These are phyloP conservation scores for Leptatherina wallacei DNA, from an alignment of 2,797 vertebrate species.

Conservation along the genomic window DNA sequence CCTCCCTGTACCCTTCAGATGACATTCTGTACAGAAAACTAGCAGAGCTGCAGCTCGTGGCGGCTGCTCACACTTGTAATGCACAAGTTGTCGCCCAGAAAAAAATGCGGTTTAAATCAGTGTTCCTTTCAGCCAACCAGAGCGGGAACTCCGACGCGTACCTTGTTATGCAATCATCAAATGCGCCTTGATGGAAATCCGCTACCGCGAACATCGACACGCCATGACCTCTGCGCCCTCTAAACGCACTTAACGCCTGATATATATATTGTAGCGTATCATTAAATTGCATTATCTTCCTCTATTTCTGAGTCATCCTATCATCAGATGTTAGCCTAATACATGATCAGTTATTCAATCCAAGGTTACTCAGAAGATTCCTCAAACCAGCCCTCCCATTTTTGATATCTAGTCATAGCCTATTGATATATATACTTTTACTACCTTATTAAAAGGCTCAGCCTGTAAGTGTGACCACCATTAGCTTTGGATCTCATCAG, in stretches of 20 bases:
- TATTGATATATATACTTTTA: background rate
- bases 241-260: constrained; percentile 50
- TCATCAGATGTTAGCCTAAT: background rate
- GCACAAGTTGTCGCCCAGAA: constrained; percentile 23
- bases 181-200: constrained; percentile 71
- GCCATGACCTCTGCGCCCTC: constrained; percentile 75
- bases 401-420: background rate
- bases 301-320: constrained; percentile 9
- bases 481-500: background rate
- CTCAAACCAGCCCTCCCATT: background rate
- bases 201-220: constrained; percentile 40
- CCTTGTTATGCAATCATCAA: constrained; percentile 73
- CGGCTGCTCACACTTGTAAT: constrained; percentile 10
- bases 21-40: constrained; percentile 71
- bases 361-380: constrained; percentile 37
- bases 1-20: constrained; percentile 79
- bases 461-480: background rate
- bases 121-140: constrained; percentile 26
- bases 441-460: background rate
- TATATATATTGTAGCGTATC: background rate
- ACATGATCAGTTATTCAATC: background rate
- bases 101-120: constrained; percentile 26
- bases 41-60: constrained; percentile 27
- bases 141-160: constrained; percentile 53
- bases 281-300: background rate